Evolutionary conservation across 2,797 vertebrate genomes (phyloP), one percentile per base, ranked within the genome.

Genomic region (Clarias fuscus): DNA sequence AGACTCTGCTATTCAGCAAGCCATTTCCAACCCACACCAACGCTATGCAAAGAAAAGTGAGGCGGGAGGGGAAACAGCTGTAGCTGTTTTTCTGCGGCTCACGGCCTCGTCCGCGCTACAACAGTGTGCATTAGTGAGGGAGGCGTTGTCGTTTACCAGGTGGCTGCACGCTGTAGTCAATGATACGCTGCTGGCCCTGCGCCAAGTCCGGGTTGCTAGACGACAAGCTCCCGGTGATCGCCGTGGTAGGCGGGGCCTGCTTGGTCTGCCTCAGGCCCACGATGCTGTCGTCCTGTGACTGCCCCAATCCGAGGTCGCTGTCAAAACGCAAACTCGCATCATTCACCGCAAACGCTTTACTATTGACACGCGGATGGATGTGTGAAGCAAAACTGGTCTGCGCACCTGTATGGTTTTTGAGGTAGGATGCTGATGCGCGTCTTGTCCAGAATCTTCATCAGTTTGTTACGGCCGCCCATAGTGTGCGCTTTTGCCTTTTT

Each of bases 371-470:
- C 33, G 4, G n/a, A 5, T 10, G 53, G 22, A 1, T 37, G 76
- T 7, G 10, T 18, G 14, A 2, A 53, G 48, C 11, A 53, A 56
- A 14, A 56, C 3, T 13, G 53, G 13, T 43, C 43, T 8, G 0
- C 27, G 58, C 95, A 99, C 98, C 98, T 99, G 93, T 99, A 99
- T 0, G 98, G 98, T 96, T 99, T 99, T 62, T 99, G 98, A 89
- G 98, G 98, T 94, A 99, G 95, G 93, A 99, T 99, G 93, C 98
- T 99, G 91, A 99, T 99, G 89, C 98, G 97, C 0, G 98, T 99
- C 94, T 99, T 99, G 96, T 99, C 98, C 0, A 99, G 96, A 91
- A 99, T 99, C 95, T 99, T 99, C 94, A 99, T 98, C 72, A 99
- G 94, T 91, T 99, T 99, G 95, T 99, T 99, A 91, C 97, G 96